Conservation (phyloP, 2,113 vertebrate species). For the Mus musculus region GRCm39 chr17:82377501-82378000, state of each 20-base stretch:
- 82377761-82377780: neutral
- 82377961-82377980: neutral
- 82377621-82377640: neutral
- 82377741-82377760: neutral
- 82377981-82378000: neutral
- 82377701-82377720: neutral
- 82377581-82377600: neutral
- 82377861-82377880: neutral
- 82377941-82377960: neutral
- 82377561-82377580: neutral
- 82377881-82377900: neutral
- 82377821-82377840: neutral
- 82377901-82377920: neutral
- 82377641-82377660: neutral
- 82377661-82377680: neutral
- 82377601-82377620: neutral
- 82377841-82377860: slow-evolving; percentile 25
- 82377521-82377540: neutral
- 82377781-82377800: neutral
- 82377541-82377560: neutral
- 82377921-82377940: neutral
- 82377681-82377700: no score
- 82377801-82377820: neutral
- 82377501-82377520: neutral
- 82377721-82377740: neutral